Evolutionary conservation across 1,140 invertebrate species (phyloP).

Genomic region (Parapsyche elsis): DNA sequence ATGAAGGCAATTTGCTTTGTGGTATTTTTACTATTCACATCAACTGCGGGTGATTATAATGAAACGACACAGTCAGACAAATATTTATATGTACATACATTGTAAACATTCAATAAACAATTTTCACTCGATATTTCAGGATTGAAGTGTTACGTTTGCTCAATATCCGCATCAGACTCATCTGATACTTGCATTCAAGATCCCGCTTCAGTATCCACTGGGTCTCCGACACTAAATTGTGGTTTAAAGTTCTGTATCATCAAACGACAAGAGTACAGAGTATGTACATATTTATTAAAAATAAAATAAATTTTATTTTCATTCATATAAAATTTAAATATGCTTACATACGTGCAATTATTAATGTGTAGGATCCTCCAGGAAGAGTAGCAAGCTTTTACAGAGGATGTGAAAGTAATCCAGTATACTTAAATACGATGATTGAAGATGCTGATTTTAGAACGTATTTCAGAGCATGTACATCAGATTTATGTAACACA

Average conservation of each 20-base stretch:
- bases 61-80: too few relatives aligned
- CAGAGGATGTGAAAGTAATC: slow-evolving; percentile 64
- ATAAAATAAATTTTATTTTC: too few relatives aligned
- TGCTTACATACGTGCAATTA: too few relatives aligned
- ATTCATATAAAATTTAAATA: too few relatives aligned
- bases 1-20: too few relatives aligned
- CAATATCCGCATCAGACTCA: slow-evolving; percentile 44
- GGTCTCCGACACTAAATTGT: slow-evolving; percentile 60
- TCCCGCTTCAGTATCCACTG: slow-evolving; percentile 54
- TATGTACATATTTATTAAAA: slow-evolving; percentile 56
- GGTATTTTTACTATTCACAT: too few relatives aligned
- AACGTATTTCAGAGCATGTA: slow-evolving; percentile 66
- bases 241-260: slow-evolving; percentile 65
- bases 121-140: slow-evolving; percentile 16
- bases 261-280: slow-evolving; percentile 65
- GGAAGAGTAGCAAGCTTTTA: slow-evolving; percentile 65
- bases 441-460: slow-evolving; percentile 63
- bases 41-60: too few relatives aligned
- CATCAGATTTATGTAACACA: slow-evolving; percentile 65
- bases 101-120: too few relatives aligned
- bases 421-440: slow-evolving; percentile 64
- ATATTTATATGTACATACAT: too few relatives aligned
- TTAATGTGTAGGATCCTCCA: slow-evolving; percentile 64
- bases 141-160: slow-evolving; percentile 52
- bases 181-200: slow-evolving; percentile 52